Evolutionary conservation across 2,113 vertebrate genomes (phyloP).

Genomic region (Phalacrocorax pelagicus): DNA sequence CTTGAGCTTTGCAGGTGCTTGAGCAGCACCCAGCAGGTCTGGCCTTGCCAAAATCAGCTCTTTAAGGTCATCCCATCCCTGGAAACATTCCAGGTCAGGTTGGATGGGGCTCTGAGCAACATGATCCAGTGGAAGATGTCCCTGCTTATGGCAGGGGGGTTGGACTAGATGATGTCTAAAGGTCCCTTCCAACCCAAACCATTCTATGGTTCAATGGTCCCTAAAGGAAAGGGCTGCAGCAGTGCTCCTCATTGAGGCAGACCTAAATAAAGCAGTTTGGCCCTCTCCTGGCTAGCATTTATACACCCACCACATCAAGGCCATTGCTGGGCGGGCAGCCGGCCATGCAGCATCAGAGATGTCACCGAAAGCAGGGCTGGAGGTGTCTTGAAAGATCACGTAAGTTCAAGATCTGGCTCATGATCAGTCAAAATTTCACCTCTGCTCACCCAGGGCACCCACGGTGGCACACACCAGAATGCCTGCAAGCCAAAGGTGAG

Average conservation of each 20-base stretch:
- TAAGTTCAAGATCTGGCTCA: background rate
- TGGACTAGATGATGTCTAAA: background rate
- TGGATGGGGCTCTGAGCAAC: background rate
- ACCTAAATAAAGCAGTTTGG: background rate
- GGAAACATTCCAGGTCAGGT: background rate
- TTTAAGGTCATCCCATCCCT: background rate
- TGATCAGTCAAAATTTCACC: background rate
- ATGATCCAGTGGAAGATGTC: background rate
- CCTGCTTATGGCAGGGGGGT: background rate
- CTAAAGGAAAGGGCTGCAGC: background rate
- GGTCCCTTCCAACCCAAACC: background rate
- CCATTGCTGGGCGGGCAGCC: background rate
- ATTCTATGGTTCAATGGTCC: background rate
- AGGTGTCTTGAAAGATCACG: background rate
- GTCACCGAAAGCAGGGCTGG: background rate
- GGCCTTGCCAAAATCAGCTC: background rate
- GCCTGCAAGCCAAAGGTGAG: background rate
- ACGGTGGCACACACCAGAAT: accelerated
- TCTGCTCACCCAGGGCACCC: background rate
- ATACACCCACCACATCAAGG: background rate
- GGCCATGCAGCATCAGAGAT: background rate
- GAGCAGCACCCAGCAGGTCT: background rate
- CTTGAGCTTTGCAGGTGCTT: background rate
- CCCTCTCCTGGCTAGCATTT: background rate
- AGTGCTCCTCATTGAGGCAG: background rate